phyloP scores from a whole-genome alignment of 2,888 invertebrate genomes.

The Hypercompe scribonia region DNA sequence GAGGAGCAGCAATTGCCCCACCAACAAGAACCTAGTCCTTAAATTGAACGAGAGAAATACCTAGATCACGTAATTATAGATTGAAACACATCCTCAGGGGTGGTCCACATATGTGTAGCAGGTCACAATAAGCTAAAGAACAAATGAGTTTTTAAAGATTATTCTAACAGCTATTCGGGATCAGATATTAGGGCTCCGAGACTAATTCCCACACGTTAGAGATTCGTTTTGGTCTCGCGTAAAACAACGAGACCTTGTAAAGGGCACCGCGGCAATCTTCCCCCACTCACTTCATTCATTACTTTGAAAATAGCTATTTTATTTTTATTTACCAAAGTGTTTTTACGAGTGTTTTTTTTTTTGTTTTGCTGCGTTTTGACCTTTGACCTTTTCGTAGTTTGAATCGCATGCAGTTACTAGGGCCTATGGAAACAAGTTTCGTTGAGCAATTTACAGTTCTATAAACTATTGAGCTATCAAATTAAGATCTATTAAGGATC shows the following conservation, averaged over 20 bases:
- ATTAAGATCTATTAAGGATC: too few species aligned
- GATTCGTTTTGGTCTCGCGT: slow-evolving; percentile 58
- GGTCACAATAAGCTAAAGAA: slow-evolving; percentile 21
- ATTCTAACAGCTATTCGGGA: slow-evolving; percentile 35
- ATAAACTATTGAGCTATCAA: not conserved
- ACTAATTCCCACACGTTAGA: slow-evolving; percentile 58
- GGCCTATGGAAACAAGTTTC: not conserved
- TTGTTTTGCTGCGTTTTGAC: not conserved
- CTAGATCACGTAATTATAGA: not conserved
- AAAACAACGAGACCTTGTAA: slow-evolving; percentile 47
- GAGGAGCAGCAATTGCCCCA: too few species aligned
- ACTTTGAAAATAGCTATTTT: not conserved
- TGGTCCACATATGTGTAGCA: slow-evolving; percentile 8
- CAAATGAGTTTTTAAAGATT: slow-evolving; percentile 28
- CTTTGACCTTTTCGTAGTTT: not conserved
- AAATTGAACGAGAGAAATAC: too few species aligned
- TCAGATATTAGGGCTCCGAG: slow-evolving; percentile 49
- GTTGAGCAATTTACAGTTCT: not conserved
- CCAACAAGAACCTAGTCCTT: too few species aligned
- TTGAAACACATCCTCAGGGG: not conserved
- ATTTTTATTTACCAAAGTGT: not conserved
- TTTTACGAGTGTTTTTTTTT: not conserved
- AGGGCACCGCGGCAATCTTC: slow-evolving; percentile 36
- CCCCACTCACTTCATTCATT: slow-evolving; percentile 9
- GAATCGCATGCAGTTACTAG: not conserved